Conservation (phyloP, 1,140 invertebrate genomes). For the Parapsyche elsis region DNA sequence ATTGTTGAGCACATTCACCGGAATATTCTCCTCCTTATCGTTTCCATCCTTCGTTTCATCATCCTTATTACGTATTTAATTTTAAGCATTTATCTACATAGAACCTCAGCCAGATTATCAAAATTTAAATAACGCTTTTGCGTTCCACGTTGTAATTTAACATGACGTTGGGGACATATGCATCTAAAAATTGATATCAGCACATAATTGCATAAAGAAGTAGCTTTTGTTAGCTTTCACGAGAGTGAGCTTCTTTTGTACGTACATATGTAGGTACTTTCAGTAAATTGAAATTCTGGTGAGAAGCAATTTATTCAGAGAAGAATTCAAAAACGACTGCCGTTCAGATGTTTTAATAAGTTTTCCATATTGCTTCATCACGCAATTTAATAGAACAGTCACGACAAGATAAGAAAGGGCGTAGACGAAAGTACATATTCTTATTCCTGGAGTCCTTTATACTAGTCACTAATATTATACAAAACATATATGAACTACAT, state of each 20-base stretch:
- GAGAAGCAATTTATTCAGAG: conserved; percentile 25
- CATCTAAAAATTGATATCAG: background rate
- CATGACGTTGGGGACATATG: background rate
- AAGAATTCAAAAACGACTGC: conserved; percentile 33
- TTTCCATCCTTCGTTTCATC: background rate
- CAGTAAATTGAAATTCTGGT: conserved; percentile 13
- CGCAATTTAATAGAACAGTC: background rate
- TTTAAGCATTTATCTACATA: too few relatives aligned
- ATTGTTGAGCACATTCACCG: conserved; percentile 10
- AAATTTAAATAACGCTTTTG: too few relatives aligned
- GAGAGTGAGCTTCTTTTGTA: background rate
- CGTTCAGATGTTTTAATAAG: conserved; percentile 35
- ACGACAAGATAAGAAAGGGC: too few relatives aligned
- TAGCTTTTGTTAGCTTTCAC: conserved; percentile 10
- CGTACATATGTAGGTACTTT: background rate
- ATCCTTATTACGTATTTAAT: conserved; percentile 12
- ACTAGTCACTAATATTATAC: too few relatives aligned
- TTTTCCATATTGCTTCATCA: conserved; percentile 8
- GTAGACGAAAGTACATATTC: too few relatives aligned
- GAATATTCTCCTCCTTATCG: conserved; percentile 1
- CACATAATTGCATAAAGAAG: conserved; percentile 28
- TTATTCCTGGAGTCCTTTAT: too few relatives aligned
- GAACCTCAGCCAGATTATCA: too few relatives aligned
- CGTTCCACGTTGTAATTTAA: background rate
- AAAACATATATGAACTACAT: too few relatives aligned